phyloP scores from a whole-genome alignment of 2,888 invertebrate genomes.

The Cordilura impudica region DNA sequence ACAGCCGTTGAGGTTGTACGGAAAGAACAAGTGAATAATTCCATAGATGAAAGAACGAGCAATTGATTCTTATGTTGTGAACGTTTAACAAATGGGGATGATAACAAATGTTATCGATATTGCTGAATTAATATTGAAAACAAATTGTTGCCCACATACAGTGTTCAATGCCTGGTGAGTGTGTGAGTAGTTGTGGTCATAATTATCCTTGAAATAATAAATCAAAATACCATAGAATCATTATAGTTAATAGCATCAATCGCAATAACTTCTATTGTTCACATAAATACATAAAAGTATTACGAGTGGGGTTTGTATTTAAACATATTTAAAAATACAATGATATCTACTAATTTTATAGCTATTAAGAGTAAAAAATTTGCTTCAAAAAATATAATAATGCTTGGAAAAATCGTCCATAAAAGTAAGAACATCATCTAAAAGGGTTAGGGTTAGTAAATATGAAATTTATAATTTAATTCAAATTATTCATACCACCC shows the following conservation, averaged over 20 bases:
- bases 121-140: constrained; percentile 37
- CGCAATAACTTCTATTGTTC: neutral
- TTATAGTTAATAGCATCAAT: constrained; percentile 38
- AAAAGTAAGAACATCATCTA: too few species aligned
- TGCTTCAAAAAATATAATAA: too few species aligned
- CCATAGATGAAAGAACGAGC: constrained; percentile 26
- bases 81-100: constrained; percentile 36
- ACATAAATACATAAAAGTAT: too few species aligned
- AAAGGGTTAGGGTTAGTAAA: too few species aligned
- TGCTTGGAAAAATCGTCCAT: too few species aligned
- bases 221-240: constrained; percentile 57
- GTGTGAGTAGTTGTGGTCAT: constrained; percentile 49
- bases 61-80: constrained; percentile 23
- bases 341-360: too few species aligned
- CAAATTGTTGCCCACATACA: constrained; percentile 31
- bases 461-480: too few species aligned
- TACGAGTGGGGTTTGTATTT: too few species aligned
- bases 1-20: neutral
- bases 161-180: constrained; percentile 36
- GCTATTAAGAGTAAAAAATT: too few species aligned
- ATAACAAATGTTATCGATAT: constrained; percentile 26
- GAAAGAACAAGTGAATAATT: constrained; percentile 55
- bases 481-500: too few species aligned
- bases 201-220: constrained; percentile 55
- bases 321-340: too few species aligned